These are phyloP conservation scores for Notothenia rossii DNA, from an alignment of 2,113 vertebrate species.

Conservation along the genomic window DNA sequence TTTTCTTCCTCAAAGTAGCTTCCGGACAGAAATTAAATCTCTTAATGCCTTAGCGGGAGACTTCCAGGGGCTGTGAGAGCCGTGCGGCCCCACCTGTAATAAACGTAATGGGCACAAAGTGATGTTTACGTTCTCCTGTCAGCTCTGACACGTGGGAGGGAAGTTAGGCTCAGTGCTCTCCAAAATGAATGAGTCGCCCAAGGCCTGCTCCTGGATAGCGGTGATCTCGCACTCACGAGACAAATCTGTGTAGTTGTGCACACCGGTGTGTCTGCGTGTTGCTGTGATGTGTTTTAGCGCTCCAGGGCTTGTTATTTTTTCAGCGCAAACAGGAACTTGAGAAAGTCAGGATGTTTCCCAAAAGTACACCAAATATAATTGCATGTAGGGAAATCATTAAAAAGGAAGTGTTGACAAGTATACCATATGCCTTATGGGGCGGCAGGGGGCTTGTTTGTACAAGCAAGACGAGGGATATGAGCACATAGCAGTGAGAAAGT, in stretches of 20 bases:
- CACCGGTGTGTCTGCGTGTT: conserved; percentile 1
- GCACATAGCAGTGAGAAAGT: conserved; percentile 10
- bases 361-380: conserved; percentile 33
- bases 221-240: conserved; percentile 42
- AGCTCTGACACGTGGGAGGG: conserved; percentile 31
- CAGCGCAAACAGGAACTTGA: conserved; percentile 23
- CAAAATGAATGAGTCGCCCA: conserved; percentile 64
- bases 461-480: conserved; percentile 6
- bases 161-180: conserved; percentile 46
- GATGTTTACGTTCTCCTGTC: conserved; percentile 42
- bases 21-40: conserved; percentile 16
- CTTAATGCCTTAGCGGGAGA: conserved; percentile 34
- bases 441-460: conserved; percentile 11
- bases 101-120: conserved; percentile 3
- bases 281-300: conserved; percentile 20
- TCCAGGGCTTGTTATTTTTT: conserved; percentile 58
- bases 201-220: conserved; percentile 56
- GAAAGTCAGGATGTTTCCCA: conserved; percentile 48
- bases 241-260: conserved; percentile 15
- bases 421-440: conserved; percentile 21
- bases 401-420: conserved; percentile 35
- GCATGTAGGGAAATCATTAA: conserved; percentile 32
- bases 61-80: conserved; percentile 10
- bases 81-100: not conserved
- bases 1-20: not conserved